These are phyloP conservation scores for Lasioglossum albipes DNA, from an alignment of 1,140 invertebrate species.

Conservation along the genomic window DNA sequence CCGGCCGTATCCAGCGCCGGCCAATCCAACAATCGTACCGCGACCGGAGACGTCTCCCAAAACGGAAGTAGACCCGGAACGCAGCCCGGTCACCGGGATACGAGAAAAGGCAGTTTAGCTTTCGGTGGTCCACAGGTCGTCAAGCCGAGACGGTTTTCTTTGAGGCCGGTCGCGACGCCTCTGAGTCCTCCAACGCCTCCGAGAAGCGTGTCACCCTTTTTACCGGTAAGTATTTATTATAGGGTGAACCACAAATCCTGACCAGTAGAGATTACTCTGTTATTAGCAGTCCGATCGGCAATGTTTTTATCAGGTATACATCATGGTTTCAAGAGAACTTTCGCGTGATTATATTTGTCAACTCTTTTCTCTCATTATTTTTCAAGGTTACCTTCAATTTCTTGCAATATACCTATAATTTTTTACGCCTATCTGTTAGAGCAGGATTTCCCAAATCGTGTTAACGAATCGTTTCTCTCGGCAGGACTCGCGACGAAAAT, in stretches of 20 bases:
- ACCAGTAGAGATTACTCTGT: too few relatives aligned
- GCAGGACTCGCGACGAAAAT: conserved; percentile 46
- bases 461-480: not conserved
- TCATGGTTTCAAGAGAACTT: too few relatives aligned
- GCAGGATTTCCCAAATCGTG: too few relatives aligned
- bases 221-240: conserved; percentile 56
- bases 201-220: conserved; percentile 59
- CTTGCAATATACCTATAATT: too few relatives aligned
- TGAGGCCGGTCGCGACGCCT: conserved; percentile 76
- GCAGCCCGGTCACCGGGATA: not conserved
- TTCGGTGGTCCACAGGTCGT: conserved; percentile 5
- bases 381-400: too few relatives aligned
- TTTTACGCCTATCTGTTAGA: too few relatives aligned
- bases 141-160: conserved; percentile 75
- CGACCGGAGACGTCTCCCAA: conserved; percentile 22
- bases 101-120: conserved; percentile 62
- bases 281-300: too few relatives aligned
- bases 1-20: conserved; percentile 18
- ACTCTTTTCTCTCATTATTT: too few relatives aligned
- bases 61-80: conserved; percentile 12
- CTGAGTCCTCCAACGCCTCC: conserved; percentile 60
- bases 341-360: too few relatives aligned
- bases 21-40: conserved; percentile 68
- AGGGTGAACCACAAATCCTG: too few relatives aligned
- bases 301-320: too few relatives aligned